Percentiles rank a stretch among this genome's conserved stretches.
Conservation (phyloP, 1,140 invertebrate species). For the Lutraria rhynchaena region DNA sequence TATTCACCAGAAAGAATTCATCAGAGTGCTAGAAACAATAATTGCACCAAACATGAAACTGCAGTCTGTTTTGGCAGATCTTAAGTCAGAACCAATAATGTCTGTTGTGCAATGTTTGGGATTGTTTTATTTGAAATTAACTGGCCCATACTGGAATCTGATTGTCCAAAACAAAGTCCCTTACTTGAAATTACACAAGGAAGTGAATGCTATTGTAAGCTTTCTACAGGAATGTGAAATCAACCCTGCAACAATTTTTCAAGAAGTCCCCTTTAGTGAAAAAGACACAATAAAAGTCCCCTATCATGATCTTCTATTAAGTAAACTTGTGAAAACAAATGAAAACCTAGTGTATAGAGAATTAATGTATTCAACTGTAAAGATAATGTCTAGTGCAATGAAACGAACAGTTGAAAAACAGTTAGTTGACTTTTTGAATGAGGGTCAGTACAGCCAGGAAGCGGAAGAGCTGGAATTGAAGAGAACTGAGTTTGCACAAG, state of each 20-base stretch:
- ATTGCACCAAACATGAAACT: slow-evolving; percentile 18
- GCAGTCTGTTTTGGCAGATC: slow-evolving; percentile 38
- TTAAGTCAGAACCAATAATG: slow-evolving; percentile 5
- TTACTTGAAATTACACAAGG: not conserved
- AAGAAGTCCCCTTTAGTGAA: slow-evolving; percentile 9
- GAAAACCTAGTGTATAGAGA: not conserved
- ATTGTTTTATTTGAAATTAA: too few relatives aligned
- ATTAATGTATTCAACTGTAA: too few relatives aligned
- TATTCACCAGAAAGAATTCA: slow-evolving; percentile 6
- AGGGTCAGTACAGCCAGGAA: too few relatives aligned
- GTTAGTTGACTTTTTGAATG: too few relatives aligned
- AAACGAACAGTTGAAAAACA: too few relatives aligned
- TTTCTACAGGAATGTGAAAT: not conserved
- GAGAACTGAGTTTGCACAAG: not conserved
- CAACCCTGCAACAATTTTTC: not conserved
- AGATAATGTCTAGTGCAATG: too few relatives aligned
- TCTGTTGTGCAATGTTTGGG: too few relatives aligned
- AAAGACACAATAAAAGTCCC: too few relatives aligned
- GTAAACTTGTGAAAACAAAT: not conserved
- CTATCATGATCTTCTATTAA: too few relatives aligned
- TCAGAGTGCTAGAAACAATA: slow-evolving; percentile 13
- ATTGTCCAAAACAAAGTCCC: not conserved
- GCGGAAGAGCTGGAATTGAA: too few relatives aligned
- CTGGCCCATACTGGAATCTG: too few relatives aligned
- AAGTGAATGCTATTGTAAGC: not conserved